phyloP scores from a whole-genome alignment of 2,797 vertebrate genomes.

The Myripristis murdjan region DNA sequence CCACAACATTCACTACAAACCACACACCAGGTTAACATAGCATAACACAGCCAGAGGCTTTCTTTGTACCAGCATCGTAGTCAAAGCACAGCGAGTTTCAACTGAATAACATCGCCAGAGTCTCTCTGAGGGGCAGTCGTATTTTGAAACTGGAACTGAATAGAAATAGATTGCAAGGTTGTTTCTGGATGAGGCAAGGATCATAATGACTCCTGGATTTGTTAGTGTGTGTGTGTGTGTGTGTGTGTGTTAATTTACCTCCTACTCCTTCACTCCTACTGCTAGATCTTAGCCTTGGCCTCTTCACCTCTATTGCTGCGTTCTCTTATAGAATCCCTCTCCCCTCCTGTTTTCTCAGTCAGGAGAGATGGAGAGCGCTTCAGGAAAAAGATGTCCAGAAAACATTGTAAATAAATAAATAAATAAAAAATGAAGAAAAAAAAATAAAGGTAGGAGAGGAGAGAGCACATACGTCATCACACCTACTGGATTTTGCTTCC shows the following conservation, averaged over 20 bases:
- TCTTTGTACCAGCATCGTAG: not conserved
- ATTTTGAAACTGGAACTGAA: not conserved
- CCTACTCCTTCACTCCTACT: constrained; percentile 66
- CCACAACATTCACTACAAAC: constrained; percentile 45
- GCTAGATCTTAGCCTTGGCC: constrained; percentile 55
- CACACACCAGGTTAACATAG: constrained; percentile 25
- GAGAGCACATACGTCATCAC: constrained; percentile 21
- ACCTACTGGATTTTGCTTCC: constrained; percentile 9
- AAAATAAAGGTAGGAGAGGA: not conserved
- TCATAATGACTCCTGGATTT: not conserved
- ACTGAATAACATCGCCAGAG: not conserved
- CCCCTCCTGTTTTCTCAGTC: constrained; percentile 15
- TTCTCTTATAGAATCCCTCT: not conserved
- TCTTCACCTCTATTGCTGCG: constrained; percentile 36
- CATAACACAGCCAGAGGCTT: constrained; percentile 42
- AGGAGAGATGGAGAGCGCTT: constrained; percentile 27
- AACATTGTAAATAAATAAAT: too few relatives aligned
- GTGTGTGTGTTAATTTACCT: constrained; percentile 39
- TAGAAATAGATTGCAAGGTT: not conserved
- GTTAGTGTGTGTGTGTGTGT: constrained; percentile 22
- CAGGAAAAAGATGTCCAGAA: constrained; percentile 13
- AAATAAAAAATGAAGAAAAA: not conserved
- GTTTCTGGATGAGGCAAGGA: constrained; percentile 12
- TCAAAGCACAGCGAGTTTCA: too few relatives aligned
- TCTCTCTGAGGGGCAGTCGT: not conserved